Evolutionary conservation across 2,888 invertebrate genomes (phyloP).

Genomic region (Heliconius cydno): DNA sequence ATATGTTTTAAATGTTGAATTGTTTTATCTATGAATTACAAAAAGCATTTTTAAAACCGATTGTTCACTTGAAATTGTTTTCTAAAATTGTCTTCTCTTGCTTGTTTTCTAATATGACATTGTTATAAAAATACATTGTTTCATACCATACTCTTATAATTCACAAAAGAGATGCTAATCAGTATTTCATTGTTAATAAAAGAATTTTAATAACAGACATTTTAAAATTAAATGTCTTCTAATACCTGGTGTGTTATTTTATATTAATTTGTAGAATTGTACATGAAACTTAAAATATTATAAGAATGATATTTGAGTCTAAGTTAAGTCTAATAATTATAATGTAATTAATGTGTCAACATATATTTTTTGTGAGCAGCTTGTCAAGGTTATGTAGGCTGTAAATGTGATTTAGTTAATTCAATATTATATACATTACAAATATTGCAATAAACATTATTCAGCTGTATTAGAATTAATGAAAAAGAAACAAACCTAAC

Average conservation of each 20-base stretch:
- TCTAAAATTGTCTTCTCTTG: neutral
- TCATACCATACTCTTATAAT: neutral
- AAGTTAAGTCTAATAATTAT: slow-evolving; percentile 13
- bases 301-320: slow-evolving; percentile 4
- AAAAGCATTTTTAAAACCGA: neutral
- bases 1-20: neutral
- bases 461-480: neutral
- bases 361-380: slow-evolving; percentile 22
- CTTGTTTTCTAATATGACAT: neutral
- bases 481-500: slow-evolving; percentile 34
- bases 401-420: slow-evolving; percentile 3
- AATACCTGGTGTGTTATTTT: neutral
- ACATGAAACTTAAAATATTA: neutral
- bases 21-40: neutral
- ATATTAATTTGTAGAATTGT: neutral
- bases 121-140: neutral
- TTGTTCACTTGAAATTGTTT: neutral
- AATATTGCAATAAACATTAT: neutral
- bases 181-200: neutral
- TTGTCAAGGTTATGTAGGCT: slow-evolving; percentile 35
- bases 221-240: neutral
- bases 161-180: neutral
- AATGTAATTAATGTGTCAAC: slow-evolving; percentile 30
- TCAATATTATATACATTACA: neutral
- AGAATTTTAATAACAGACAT: neutral